These are phyloP conservation scores for Lasius fuliginosus DNA, from an alignment of 2,888 invertebrate species.

Conservation along the genomic window DNA sequence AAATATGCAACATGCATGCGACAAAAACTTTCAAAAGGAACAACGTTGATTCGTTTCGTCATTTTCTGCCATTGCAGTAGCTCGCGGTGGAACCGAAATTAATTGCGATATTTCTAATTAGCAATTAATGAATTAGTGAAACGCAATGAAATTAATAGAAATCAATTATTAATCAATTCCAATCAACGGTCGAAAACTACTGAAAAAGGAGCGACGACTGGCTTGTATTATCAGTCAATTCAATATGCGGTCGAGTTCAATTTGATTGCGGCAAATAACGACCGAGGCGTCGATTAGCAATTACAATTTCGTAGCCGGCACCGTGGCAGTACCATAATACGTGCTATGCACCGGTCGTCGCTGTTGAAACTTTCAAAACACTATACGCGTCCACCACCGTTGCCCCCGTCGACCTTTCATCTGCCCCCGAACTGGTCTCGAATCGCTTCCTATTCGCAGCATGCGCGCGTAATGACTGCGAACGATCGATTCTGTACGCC, in stretches of 20 bases:
- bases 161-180: slow-evolving; percentile 49
- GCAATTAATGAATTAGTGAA: slow-evolving; percentile 24
- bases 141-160: slow-evolving; percentile 6
- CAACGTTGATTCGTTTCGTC: neutral
- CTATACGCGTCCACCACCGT: slow-evolving; percentile 27
- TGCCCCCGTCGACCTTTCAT: slow-evolving; percentile 14
- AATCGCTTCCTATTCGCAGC: slow-evolving; percentile 54
- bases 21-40: slow-evolving; percentile 3
- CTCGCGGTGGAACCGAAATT: neutral
- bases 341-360: slow-evolving; percentile 20
- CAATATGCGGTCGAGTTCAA: slow-evolving; percentile 65
- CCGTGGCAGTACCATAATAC: slow-evolving; percentile 35
- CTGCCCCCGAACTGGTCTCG: neutral
- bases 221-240: slow-evolving; percentile 31
- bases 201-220: neutral
- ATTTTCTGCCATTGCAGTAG: neutral
- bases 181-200: slow-evolving; percentile 13
- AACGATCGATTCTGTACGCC: slow-evolving; percentile 63
- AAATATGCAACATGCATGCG: slow-evolving; percentile 41
- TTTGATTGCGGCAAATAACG: slow-evolving; percentile 63
- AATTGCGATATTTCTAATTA: slow-evolving; percentile 44
- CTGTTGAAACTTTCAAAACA: slow-evolving; percentile 70
- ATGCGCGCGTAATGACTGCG: slow-evolving; percentile 64
- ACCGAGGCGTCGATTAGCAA: slow-evolving; percentile 70
- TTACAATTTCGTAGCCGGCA: slow-evolving; percentile 65